phyloP scores from a whole-genome alignment of 37 sponge, comb jelly and placozoan genomes.

The Halichondria panicea region DNA sequence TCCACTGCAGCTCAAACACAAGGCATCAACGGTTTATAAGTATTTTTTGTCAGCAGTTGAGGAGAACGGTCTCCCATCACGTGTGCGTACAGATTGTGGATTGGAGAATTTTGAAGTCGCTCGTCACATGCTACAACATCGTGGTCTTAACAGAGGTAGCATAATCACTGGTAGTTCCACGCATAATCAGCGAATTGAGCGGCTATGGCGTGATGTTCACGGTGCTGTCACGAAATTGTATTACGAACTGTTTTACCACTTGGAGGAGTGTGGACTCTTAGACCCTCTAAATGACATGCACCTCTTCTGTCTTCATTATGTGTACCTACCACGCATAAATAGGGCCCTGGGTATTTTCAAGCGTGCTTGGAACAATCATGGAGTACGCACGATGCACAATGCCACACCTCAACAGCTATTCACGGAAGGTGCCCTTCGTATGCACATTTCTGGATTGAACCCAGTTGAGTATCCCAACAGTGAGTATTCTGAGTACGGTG shows the following conservation, averaged over 20 bases:
- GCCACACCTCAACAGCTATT: too few relatives aligned
- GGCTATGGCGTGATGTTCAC: conserved; percentile 43
- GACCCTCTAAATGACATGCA: too few relatives aligned
- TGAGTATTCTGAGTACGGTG: too few relatives aligned
- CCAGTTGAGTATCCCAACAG: too few relatives aligned
- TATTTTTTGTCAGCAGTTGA: conserved; percentile 38
- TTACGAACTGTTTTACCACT: conserved; percentile 39
- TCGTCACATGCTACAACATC: conserved; percentile 39
- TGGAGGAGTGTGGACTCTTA: conserved; percentile 27
- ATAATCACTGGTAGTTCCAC: conserved; percentile 49
- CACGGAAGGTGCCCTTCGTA: too few relatives aligned
- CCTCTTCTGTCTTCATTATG: too few relatives aligned
- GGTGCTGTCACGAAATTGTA: conserved; percentile 24
- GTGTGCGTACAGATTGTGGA: conserved; percentile 59
- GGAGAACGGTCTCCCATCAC: conserved; percentile 47
- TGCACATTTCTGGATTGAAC: too few relatives aligned
- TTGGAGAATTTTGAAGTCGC: conserved; percentile 48
- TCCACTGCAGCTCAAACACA: conserved; percentile 47
- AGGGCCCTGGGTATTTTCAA: too few relatives aligned
- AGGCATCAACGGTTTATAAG: conserved; percentile 49
- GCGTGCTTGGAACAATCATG: too few relatives aligned
- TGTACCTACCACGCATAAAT: too few relatives aligned
- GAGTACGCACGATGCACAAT: too few relatives aligned
- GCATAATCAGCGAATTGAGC: conserved; percentile 60
- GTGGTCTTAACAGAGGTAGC: conserved; percentile 27